These are phyloP conservation scores for Mormyrops boulengeri DNA, from an alignment of 2,797 vertebrate genomes.

Conservation along the genomic window DNA sequence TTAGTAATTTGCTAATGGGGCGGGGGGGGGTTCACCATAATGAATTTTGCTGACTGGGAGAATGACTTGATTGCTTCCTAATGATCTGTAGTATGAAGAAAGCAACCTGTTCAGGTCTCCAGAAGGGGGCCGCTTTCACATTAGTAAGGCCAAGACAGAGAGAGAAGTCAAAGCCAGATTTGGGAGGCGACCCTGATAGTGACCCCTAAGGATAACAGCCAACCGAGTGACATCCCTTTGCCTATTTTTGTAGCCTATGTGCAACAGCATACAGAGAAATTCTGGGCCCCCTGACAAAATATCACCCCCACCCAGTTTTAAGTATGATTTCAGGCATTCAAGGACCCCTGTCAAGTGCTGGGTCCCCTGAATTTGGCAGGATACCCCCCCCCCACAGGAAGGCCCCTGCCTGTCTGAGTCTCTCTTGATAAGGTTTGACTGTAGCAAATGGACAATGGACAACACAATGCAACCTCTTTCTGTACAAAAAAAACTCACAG, in stretches of 20 bases:
- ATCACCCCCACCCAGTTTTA: neutral
- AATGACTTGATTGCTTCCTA: neutral
- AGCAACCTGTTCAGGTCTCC: neutral
- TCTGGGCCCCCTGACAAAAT: neutral
- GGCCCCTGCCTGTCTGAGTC: neutral
- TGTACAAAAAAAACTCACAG: neutral
- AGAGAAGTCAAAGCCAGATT: no score
- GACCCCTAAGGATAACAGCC: neutral
- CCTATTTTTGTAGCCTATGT: neutral
- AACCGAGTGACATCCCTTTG: neutral
- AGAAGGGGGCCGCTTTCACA: neutral
- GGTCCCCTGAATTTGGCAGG: neutral
- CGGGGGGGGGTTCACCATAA: neutral
- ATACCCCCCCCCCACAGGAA: neutral
- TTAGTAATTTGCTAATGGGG: neutral
- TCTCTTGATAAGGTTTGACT: neutral
- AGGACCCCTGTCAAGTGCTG: neutral
- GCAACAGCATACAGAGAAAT: neutral
- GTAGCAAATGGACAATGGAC: neutral
- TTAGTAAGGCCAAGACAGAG: neutral
- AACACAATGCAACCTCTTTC: neutral
- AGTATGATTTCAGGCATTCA: neutral
- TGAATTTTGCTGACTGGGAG: neutral
- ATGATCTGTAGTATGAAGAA: neutral
- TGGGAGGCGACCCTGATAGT: neutral